Percentiles rank a stretch among this genome's conserved stretches.
These are phyloP conservation scores for Daktulosphaira vitifoliae DNA, from an alignment of 1,140 invertebrate species.

Conservation along the genomic window DNA sequence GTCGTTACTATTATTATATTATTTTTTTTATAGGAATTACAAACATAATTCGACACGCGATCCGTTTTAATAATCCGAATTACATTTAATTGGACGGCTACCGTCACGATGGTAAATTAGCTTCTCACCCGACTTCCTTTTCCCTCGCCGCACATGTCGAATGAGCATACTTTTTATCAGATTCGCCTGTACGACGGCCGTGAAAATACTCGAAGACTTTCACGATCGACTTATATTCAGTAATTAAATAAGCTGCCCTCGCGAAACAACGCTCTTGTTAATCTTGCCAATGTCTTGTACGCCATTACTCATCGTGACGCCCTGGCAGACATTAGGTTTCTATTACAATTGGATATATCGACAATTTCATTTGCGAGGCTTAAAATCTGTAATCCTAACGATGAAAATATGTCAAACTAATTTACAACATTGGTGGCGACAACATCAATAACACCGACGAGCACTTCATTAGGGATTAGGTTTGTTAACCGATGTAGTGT, in stretches of 20 bases:
- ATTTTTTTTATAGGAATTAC: background rate
- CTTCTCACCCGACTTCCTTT: background rate
- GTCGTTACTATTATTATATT: conserved; percentile 8
- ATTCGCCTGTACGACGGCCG: no score
- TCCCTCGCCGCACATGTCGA: background rate
- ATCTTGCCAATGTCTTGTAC: no score
- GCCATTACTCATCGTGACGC: no score
- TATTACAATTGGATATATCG: no score
- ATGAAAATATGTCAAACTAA: conserved; percentile 26
- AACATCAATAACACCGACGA: no score
- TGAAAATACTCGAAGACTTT: no score
- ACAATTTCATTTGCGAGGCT: no score
- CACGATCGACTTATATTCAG: no score
- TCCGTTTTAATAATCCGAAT: conserved; percentile 32
- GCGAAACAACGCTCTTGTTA: no score
- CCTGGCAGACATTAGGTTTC: no score
- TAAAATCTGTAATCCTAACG: conserved; percentile 22
- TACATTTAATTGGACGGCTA: conserved; percentile 31
- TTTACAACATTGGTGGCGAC: background rate
- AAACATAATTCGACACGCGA: conserved; percentile 30
- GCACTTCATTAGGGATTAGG: conserved; percentile 12
- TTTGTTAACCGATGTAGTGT: background rate
- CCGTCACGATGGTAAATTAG: conserved; percentile 15
- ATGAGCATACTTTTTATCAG: no score
- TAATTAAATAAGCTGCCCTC: no score